phyloP scores from a whole-genome alignment of 2,797 vertebrate species.

The Acipenser oxyrinchus region DNA sequence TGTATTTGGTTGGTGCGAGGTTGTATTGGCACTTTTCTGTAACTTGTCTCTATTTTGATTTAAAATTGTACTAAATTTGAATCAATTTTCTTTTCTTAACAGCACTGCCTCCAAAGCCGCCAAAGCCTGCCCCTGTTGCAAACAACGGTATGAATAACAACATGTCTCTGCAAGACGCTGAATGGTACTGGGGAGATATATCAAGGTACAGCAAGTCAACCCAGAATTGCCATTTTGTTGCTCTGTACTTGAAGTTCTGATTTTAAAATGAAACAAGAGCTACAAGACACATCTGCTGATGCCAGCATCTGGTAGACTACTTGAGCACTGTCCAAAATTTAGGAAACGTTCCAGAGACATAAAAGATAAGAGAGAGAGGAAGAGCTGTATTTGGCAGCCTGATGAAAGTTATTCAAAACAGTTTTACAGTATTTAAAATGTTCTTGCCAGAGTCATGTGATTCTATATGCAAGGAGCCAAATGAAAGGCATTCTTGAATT shows the following conservation, averaged over 20 bases:
- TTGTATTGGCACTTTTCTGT: not conserved
- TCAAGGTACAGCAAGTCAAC: constrained; percentile 62
- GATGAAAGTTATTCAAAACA: not conserved
- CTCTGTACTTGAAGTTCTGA: not conserved
- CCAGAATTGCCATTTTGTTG: not conserved
- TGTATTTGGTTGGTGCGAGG: not conserved
- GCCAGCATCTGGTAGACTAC: not conserved
- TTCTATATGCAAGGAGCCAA: not conserved
- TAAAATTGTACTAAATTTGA: constrained; percentile 1
- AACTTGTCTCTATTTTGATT: not conserved
- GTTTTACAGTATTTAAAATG: constrained; percentile 1
- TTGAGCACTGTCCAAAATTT: not conserved
- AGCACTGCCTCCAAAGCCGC: constrained; percentile 97
- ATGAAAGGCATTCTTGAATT: constrained; percentile 11
- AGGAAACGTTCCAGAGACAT: not conserved
- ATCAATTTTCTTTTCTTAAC: constrained; percentile 27
- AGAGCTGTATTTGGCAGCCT: not conserved
- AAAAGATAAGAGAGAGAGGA: not conserved
- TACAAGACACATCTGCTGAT: not conserved
- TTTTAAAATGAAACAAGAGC: too few species aligned
- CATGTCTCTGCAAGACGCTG: constrained; percentile 95
- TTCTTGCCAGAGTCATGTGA: not conserved
- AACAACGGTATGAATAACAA: constrained; percentile 97
- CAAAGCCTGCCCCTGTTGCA: constrained; percentile 78
- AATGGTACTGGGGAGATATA: constrained; percentile 99